Conservation (phyloP, 2,113 vertebrate species). For the Pterocles orientalis region DNA sequence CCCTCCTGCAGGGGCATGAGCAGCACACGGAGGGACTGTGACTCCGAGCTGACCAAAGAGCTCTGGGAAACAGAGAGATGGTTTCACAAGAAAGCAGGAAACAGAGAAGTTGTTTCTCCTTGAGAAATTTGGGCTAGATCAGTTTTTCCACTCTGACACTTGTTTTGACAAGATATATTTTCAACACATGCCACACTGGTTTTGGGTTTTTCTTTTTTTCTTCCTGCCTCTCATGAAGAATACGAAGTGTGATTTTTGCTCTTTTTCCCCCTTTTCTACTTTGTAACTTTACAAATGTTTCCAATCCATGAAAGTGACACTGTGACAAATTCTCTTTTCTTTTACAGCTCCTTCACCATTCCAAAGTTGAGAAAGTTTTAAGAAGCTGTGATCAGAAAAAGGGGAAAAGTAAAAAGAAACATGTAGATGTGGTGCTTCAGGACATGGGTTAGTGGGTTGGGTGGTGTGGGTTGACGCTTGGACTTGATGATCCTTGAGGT, state of each 20-base stretch:
- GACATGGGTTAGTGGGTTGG: too few relatives aligned
- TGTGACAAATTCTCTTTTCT: constrained; percentile 42
- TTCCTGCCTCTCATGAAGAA: not conserved
- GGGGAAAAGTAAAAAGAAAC: not conserved
- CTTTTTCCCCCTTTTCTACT: not conserved
- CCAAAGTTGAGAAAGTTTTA: constrained; percentile 9
- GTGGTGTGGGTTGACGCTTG: too few relatives aligned
- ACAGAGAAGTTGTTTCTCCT: not conserved
- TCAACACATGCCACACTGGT: not conserved
- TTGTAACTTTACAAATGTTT: constrained; percentile 24
- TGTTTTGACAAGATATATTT: not conserved
- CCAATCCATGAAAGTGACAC: not conserved
- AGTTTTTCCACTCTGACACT: not conserved
- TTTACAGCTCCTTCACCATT: not conserved
- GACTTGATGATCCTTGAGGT: too few relatives aligned
- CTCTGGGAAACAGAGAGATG: not conserved
- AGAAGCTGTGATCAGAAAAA: not conserved
- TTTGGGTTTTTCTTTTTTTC: not conserved
- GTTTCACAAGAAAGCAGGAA: not conserved
- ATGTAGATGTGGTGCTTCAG: too few relatives aligned
- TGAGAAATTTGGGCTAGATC: not conserved
- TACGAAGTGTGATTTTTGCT: not conserved
- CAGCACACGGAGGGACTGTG: not conserved
- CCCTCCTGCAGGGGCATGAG: not conserved
- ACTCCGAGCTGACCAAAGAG: not conserved